Base-by-base conservation (phyloP, 1,140 invertebrate species). In the Danaus plexippus region DNA sequence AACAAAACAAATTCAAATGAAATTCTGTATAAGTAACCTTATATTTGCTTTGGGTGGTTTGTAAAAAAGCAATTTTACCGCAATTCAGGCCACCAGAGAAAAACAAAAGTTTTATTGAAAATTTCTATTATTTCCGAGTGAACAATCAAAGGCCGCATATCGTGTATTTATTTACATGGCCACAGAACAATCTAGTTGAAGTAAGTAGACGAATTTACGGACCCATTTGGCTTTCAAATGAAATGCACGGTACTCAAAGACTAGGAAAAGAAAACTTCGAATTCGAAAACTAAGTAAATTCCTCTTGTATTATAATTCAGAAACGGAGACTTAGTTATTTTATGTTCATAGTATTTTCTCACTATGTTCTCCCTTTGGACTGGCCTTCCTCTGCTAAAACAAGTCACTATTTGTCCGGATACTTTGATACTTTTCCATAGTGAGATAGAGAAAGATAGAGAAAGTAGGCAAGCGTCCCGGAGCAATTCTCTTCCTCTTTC, bases 161-260 rank as follows among this genome's bases (percentile, higher is more conserved):
- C 43, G 52, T 54, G 50, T 55, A 58, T 58, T 59, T 59, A 54
- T 61, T 47, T 32, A 32, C 13, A 52, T 59, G 61, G 54, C 60
- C 62, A 61, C 52, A 57, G 61, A 65, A 63, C 54, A 69, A 69
- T 68, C 63, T 57, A 61, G 57, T 61, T 61, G 64, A 71, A 70
- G 57, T 63, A 71, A 71, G 66, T 64, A 53, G 47, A 61, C 59
- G 62, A 64, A 71, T 70, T 67, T 66, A 63, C 65, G 77, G 76
- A 81, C 76, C 78, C 72, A 81, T 79, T 79, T 81, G 71, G 75
- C 71, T 79, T 77, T 77, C 68, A 76, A 79, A 78, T 74, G 72
- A 76, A 77, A 77, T 74, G 70, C 66, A 77, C 70, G 67, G 63
- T 73, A 69, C 71, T 76, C 72, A 75, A 78, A 80, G 74, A 73